Percentiles rank a stretch among this genome's conserved stretches.
phyloP scores from a whole-genome alignment of 2,113 vertebrate genomes.

The Perca flavescens region DNA sequence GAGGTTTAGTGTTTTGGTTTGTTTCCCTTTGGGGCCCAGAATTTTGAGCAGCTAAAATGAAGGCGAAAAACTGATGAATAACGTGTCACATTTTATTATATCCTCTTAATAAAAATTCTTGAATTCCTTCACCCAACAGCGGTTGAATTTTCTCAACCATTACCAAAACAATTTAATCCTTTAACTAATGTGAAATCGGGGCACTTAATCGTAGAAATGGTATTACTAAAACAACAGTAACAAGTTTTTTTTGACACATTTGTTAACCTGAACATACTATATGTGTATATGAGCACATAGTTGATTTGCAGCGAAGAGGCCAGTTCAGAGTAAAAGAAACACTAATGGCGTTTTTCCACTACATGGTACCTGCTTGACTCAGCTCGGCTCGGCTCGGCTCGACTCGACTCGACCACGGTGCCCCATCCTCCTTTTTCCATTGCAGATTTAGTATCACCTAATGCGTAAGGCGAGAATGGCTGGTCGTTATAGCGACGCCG shows the following conservation, averaged over 20 bases:
- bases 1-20: slow-evolving; percentile 10
- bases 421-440: too few species aligned
- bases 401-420: too few species aligned
- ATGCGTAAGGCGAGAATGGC: too few species aligned
- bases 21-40: neutral
- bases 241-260: neutral
- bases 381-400: too few species aligned
- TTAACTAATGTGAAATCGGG: neutral
- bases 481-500: too few species aligned
- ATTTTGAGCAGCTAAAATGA: neutral
- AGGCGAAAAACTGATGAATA: neutral
- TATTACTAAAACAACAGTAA: too few species aligned
- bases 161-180: neutral
- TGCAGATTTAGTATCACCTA: too few species aligned
- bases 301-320: neutral
- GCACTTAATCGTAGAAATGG: neutral
- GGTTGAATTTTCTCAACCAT: neutral
- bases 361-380: too few species aligned
- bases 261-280: neutral
- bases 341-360: too few species aligned
- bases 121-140: neutral
- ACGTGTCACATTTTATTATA: neutral
- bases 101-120: too few species aligned
- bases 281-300: neutral
- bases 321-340: neutral